These are phyloP conservation scores for Petroica traversi DNA, from an alignment of 2,113 vertebrate species.

Conservation along the genomic window DNA sequence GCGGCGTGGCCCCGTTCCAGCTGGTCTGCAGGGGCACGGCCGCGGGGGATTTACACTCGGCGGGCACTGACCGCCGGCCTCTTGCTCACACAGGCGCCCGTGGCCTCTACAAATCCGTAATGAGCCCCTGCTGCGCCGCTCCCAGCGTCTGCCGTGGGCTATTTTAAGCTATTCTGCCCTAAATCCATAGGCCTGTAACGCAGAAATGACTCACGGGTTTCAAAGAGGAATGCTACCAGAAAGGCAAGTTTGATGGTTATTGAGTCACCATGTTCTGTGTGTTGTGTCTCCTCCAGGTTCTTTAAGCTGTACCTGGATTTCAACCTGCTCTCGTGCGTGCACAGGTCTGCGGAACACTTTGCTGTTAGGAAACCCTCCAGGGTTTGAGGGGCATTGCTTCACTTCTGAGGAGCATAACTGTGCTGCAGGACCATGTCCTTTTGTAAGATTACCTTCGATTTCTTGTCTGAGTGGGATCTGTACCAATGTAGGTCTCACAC, in stretches of 20 bases:
- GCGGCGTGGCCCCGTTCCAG: neutral
- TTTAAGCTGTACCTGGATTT: neutral
- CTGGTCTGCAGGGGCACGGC: neutral
- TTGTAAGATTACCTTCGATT: neutral
- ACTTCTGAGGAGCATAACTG: neutral
- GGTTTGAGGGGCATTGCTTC: neutral
- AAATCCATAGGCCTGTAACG: neutral
- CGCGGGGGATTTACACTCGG: neutral
- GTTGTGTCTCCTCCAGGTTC: neutral
- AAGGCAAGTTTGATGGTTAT: neutral
- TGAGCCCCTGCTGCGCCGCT: neutral
- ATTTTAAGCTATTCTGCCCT: neutral
- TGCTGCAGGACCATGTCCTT: fast-evolving
- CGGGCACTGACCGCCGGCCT: neutral
- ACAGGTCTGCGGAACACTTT: fast-evolving
- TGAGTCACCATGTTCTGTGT: neutral
- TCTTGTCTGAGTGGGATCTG: neutral
- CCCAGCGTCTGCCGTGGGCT: neutral
- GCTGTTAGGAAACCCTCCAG: neutral
- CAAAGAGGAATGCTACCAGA: neutral
- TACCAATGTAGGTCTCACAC: neutral
- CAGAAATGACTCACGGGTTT: neutral
- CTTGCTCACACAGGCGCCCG: neutral
- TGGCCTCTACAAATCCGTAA: neutral
- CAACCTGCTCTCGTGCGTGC: fast-evolving